Evolutionary conservation across 2,888 invertebrate genomes (phyloP), one percentile per base, ranked within the genome.

Genomic region (Osmoderma eremita): DNA sequence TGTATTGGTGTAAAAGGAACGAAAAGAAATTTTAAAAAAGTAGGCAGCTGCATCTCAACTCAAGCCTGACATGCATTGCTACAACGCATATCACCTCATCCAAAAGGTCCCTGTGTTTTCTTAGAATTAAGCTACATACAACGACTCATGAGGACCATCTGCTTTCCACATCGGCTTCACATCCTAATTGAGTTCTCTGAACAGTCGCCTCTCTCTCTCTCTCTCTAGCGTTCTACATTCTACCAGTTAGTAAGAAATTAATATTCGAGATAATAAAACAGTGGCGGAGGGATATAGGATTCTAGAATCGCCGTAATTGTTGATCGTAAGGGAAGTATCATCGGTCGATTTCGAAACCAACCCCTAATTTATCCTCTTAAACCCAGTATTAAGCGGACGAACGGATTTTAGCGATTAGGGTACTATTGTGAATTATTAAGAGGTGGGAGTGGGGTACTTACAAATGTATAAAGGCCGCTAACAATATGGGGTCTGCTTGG

Each of bases 341-440:
- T 48, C 10, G 8, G 1, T 30, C 30, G 30, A 30, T 30, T 30
- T 30, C n/a, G n/a, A n/a, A 30, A 30, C 5, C 30, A 24, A 30
- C 30, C 30, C 30, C 30, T 30, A 30, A 30, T 30, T 30, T 10
- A 39, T 42, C 20, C 73, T 18, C 68, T 67, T 71, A 72, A 74
- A 72, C 74, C 71, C 74, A 74, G 75, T 71, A 76, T 74, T 70
- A 75, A 76, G 78, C 78, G 77, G 78, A 77, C 78, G 77, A 78
- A 77, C 78, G 77, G 73, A 74, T 70, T 77, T 76, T 77, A 78
- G 77, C 76, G 75, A 75, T 72, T 74, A 68, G 74, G 76, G 74
- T 72, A 71, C 6, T 30, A 30, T 30, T 10, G 6, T 30, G 30
- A 30, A 8, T 1, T 2, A 30, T 6, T 8, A 10, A 10, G 30